These are phyloP conservation scores for Neotoma lepida DNA, from an alignment of 2,113 vertebrate species.

Conservation along the genomic window DNA sequence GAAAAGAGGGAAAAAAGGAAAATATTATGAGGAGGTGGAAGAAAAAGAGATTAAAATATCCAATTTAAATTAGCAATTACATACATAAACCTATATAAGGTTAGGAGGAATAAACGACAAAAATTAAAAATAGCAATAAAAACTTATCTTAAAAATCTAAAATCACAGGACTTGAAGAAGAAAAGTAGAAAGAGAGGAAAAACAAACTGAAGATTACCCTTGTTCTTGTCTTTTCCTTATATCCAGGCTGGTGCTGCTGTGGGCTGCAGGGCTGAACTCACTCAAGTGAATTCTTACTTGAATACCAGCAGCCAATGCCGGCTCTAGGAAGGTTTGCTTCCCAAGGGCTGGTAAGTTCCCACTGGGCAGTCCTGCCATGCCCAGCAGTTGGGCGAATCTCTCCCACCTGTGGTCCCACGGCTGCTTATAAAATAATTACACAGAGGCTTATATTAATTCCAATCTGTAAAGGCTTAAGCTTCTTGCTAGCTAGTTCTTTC, in stretches of 20 bases:
- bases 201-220: too few relatives aligned
- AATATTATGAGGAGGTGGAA: neutral
- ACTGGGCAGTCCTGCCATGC: neutral
- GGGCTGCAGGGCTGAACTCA: neutral
- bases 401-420: too few relatives aligned
- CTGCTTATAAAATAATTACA: too few relatives aligned
- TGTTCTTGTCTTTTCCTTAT: neutral
- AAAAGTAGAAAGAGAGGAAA: neutral
- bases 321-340: neutral
- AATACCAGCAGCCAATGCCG: neutral
- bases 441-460: too few relatives aligned
- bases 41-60: neutral
- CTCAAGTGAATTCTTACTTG: neutral
- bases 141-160: neutral
- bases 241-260: neutral
- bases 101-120: neutral
- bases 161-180: neutral
- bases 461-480: too few relatives aligned
- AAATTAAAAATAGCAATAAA: neutral
- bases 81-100: neutral
- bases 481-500: too few relatives aligned
- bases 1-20: neutral
- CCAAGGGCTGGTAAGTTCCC: neutral
- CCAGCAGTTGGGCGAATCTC: too few relatives aligned
- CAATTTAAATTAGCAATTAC: neutral